These are phyloP conservation scores for Sporophila hypoxantha DNA, from an alignment of 2,113 vertebrate species.

Conservation along the genomic window DNA sequence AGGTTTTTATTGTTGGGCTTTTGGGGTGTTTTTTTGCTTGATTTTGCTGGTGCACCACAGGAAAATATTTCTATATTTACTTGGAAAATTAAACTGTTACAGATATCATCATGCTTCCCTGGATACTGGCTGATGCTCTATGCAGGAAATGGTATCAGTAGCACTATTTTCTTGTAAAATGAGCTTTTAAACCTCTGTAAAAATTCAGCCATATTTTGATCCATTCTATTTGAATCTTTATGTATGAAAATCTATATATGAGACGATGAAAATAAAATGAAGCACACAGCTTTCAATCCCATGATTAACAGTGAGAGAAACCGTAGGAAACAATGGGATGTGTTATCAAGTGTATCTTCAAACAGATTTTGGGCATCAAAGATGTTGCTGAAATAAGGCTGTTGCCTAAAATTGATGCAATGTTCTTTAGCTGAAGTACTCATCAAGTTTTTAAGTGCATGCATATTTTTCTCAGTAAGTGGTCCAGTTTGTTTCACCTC, in stretches of 20 bases:
- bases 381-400: neutral
- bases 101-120: neutral
- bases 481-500: slow-evolving; percentile 27
- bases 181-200: neutral
- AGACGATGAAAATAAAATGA: neutral
- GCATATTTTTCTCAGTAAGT: slow-evolving; percentile 4
- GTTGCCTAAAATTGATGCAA: neutral
- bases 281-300: neutral
- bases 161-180: neutral
- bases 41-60: neutral
- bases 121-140: neutral
- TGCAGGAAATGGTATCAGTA: neutral
- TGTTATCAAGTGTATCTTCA: neutral
- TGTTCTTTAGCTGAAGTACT: slow-evolving; percentile 8
- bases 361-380: neutral
- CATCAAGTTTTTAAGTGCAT: neutral
- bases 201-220: neutral
- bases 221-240: neutral
- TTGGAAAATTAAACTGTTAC: neutral
- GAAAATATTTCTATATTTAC: neutral
- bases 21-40: neutral
- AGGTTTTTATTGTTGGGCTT: neutral
- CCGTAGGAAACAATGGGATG: neutral
- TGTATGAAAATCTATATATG: neutral
- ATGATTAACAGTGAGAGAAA: neutral